phyloP scores from a whole-genome alignment of 23 tunicate genomes.

The Oikopleura vanhoeffeni region DNA sequence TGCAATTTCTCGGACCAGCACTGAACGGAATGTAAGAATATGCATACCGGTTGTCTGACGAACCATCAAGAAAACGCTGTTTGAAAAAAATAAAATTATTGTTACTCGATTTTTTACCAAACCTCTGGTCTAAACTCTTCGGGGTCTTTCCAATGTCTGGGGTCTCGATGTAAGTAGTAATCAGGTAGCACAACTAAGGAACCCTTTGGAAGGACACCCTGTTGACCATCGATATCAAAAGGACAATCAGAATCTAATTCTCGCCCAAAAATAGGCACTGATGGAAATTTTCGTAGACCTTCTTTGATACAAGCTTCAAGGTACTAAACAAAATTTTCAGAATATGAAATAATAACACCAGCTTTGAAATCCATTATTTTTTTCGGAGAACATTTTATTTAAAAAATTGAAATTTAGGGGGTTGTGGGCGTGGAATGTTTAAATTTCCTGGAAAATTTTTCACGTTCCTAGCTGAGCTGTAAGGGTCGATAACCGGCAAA shows the following conservation, averaged over 20 bases:
- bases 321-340: constrained; percentile 20
- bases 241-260: constrained; percentile 41
- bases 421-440: too few relatives aligned
- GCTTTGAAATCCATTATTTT: too few relatives aligned
- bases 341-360: too few relatives aligned
- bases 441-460: too few relatives aligned
- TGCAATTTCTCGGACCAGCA: constrained; percentile 94
- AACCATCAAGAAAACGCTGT: background rate
- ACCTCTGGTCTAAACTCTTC: constrained; percentile 24
- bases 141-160: constrained; percentile 52
- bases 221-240: constrained; percentile 19
- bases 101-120: constrained; percentile 20
- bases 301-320: constrained; percentile 62
- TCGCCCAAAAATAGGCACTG: constrained; percentile 58
- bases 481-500: too few relatives aligned
- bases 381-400: too few relatives aligned
- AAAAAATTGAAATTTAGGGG: too few relatives aligned
- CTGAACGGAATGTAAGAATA: constrained; percentile 71
- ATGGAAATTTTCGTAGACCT: constrained; percentile 48
- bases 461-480: too few relatives aligned
- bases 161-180: constrained; percentile 35
- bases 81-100: background rate
- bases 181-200: constrained; percentile 29
- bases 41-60: constrained; percentile 28
- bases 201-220: constrained; percentile 39